Evolutionary conservation across 2,113 vertebrate species (phyloP).

Genomic region (Microtus montanus): DNA sequence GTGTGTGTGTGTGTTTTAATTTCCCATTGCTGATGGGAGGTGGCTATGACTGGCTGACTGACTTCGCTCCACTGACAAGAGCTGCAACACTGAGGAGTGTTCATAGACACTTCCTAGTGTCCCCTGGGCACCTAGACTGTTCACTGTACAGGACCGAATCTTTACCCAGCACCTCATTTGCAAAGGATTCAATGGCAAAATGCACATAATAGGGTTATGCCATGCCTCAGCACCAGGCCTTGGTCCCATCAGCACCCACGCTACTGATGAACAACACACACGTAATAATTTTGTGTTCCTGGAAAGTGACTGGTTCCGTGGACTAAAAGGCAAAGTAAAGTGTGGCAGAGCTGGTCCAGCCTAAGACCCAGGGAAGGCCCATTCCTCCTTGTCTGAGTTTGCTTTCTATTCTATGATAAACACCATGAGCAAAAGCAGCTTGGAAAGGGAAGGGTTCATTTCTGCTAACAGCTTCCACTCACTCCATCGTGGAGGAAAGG

Average conservation of each 20-base stretch:
- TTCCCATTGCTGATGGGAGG: too few species aligned
- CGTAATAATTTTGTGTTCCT: background rate
- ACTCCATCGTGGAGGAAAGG: background rate
- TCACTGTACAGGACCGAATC: background rate
- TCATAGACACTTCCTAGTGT: background rate
- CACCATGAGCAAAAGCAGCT: too few species aligned
- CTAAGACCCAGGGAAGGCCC: background rate
- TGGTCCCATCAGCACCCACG: background rate
- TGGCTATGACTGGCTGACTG: too few species aligned
- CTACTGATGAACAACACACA: background rate
- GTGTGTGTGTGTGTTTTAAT: too few species aligned
- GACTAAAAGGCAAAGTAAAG: background rate
- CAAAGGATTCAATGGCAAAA: background rate
- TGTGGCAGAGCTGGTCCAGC: background rate
- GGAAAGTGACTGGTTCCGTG: background rate
- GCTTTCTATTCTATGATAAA: background rate
- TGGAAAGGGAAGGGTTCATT: background rate
- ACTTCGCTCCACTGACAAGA: fast-evolving
- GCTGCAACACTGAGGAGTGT: too few species aligned
- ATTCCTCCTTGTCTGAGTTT: background rate
- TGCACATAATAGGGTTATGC: background rate
- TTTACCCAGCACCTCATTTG: background rate
- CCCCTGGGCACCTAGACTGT: fast-evolving
- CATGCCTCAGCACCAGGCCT: background rate
- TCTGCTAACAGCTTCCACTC: background rate